Evolutionary conservation across 2,797 vertebrate species (phyloP), one percentile per base, ranked within the genome.

Genomic region (Morus bassanus): DNA sequence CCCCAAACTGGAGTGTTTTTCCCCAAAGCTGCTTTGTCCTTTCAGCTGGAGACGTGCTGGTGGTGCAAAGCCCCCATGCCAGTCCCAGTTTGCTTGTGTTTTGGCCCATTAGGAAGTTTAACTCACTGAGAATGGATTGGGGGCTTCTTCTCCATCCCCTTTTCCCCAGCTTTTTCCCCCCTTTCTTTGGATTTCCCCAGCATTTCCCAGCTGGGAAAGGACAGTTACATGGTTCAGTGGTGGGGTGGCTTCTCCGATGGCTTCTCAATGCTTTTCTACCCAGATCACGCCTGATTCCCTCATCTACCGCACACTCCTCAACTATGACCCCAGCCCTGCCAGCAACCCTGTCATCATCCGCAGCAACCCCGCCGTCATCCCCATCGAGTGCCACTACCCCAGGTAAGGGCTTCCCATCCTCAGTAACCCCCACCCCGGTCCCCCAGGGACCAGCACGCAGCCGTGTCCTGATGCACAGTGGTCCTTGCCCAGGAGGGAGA

Each of bases 231-330:
- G 27, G 17, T 22, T 28, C 2, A 4, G 43, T 25, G 39, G n/a
- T 28, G 24, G 23, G 23, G 25, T 28, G 37, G n/a, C 25, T 28
- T 51, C 12, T 6, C 51, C 1, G 0, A 8, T 10, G 3, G 33
- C 4, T 14, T 46, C 73, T 43, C 87, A 18, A 13, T 10, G 4
- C 17, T 23, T 39, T 89, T 46, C 22, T 19, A 15, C 82, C 43
- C 89, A 98, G 98, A 81, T 98, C 88, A 98, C 97, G 0, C 61
- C 96, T 0, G 90, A 98, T 2, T 93, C 93, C 37, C 91, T 98
- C 64, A 93, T 98, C 31, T 98, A 98, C 70, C 97, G 92, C 61
- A 98, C 97, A 0, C 96, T 95, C 72, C 92, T 98, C 82, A 95
- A 78, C 79, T 96, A 90, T 0, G 74, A 85, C 28, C 94, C 96